Base-by-base conservation (phyloP, 2,888 invertebrate species). In the Sepiola atlantica region DNA sequence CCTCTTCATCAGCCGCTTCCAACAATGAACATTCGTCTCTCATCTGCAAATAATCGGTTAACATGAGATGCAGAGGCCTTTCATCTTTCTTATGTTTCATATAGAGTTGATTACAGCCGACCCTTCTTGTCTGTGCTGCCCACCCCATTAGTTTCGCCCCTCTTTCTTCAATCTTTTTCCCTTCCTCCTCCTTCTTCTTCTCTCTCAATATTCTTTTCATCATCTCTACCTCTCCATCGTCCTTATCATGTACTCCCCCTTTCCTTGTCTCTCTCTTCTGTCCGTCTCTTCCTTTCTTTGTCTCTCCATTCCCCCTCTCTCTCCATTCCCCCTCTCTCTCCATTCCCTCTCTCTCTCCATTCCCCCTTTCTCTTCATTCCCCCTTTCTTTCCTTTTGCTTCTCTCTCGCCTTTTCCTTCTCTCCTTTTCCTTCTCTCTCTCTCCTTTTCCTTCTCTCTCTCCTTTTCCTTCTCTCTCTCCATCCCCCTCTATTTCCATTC, bases 11-110 rank as follows among this genome's bases (percentile, higher is more conserved):
- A 77, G n/a, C n/a, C n/a, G 77, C 77, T n/a, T n/a, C 77, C 77
- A 12, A 16, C 77, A 77, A 12, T 32, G 77, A 77, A 77, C 21
- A 21, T 77, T 77, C n/a, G 14, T 77, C 77, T 77, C n/a, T 77
- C n/a, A 77, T 77, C 77, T 77, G n/a, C 77, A 77, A 77, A n/a
- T 77, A 16, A 77, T 77, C 77, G n/a, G n/a, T n/a, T 77, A 77
- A 77, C 32, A 77, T 77, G 28, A 77, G 77, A 77, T 14, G 77
- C n/a, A 77, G n/a, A n/a, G n/a, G n/a, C 77, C n/a, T n/a, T 32
- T 12, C 32, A 12, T n/a, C n/a, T 77, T 77, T 77, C 77, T 77
- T 77, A n/a, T 77, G n/a, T 77, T 77, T 77, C 32, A 21, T 77
- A 4, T 32, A 32, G 12, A n/a, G n/a, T 77, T 77, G 77, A 61